A percentile compares a stretch with the other conserved stretches of the same genome.
Evolutionary conservation across 2,113 vertebrate species (phyloP).

Genomic region (Hemicordylus capensis): DNA sequence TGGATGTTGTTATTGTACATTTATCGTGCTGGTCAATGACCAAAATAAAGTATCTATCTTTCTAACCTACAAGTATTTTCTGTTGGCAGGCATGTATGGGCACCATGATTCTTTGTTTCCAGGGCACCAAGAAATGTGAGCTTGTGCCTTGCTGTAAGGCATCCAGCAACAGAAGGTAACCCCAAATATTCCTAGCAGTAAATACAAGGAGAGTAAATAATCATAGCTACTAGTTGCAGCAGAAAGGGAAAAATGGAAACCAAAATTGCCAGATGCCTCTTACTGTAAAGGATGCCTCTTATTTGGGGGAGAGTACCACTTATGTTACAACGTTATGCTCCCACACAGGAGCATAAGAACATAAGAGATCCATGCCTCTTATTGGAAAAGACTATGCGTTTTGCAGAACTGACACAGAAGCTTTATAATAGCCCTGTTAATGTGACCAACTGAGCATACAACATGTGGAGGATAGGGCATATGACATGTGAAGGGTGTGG

Average conservation of each 20-base stretch:
- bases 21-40: too few relatives aligned
- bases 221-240: neutral
- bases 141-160: neutral
- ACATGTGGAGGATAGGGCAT: neutral
- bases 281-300: neutral
- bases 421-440: neutral
- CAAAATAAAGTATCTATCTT: too few relatives aligned
- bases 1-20: too few relatives aligned
- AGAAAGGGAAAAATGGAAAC: neutral
- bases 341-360: too few relatives aligned
- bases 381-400: neutral
- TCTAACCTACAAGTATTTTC: neutral
- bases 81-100: neutral
- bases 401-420: neutral
- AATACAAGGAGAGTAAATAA: too few relatives aligned
- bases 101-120: neutral
- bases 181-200: neutral
- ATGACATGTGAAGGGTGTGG: neutral
- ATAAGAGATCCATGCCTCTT: neutral
- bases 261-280: neutral
- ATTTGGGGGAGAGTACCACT: too few relatives aligned
- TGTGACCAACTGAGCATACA: neutral
- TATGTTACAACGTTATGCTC: neutral
- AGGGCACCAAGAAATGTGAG: neutral
- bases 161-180: neutral